phyloP scores from a whole-genome alignment of 2,888 invertebrate species.

The Cerceris rybyensis region DNA sequence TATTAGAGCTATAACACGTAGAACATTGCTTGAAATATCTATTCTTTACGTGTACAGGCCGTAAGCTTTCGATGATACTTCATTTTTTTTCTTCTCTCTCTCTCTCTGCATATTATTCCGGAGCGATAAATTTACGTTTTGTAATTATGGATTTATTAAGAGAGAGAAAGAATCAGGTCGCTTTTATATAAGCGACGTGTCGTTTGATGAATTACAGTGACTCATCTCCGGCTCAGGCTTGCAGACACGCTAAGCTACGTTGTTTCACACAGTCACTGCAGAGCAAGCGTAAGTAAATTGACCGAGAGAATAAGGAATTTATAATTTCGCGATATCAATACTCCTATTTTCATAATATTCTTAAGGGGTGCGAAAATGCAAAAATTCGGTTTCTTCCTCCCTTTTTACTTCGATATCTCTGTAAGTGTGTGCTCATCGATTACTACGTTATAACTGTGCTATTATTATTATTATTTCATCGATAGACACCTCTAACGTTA shows the following conservation, averaged over 20 bases:
- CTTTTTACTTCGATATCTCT: no score
- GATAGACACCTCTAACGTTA: no score
- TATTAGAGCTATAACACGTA: conserved; percentile 74
- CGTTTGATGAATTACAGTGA: conserved; percentile 7
- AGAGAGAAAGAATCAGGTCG: neutral
- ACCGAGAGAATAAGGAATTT: conserved; percentile 16
- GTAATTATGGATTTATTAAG: neutral
- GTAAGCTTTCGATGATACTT: conserved; percentile 53
- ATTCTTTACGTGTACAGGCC: conserved; percentile 55
- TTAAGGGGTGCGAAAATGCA: neutral
- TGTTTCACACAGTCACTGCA: conserved; percentile 54
- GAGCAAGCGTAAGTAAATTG: conserved; percentile 54
- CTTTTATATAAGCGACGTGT: neutral
- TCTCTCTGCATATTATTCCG: conserved; percentile 6
- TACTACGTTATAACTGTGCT: no score
- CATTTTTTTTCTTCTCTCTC: conserved; percentile 5
- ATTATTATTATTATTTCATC: no score
- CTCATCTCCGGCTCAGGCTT: conserved; percentile 60
- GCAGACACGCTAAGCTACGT: conserved; percentile 58
- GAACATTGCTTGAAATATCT: conserved; percentile 69
- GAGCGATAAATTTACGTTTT: neutral
- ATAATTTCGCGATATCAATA: neutral
- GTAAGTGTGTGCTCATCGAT: no score
- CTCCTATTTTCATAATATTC: neutral
- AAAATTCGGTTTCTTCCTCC: neutral